Base-by-base conservation (phyloP, 1,140 invertebrate species). In the Drosophila malerkotliana region DNA sequence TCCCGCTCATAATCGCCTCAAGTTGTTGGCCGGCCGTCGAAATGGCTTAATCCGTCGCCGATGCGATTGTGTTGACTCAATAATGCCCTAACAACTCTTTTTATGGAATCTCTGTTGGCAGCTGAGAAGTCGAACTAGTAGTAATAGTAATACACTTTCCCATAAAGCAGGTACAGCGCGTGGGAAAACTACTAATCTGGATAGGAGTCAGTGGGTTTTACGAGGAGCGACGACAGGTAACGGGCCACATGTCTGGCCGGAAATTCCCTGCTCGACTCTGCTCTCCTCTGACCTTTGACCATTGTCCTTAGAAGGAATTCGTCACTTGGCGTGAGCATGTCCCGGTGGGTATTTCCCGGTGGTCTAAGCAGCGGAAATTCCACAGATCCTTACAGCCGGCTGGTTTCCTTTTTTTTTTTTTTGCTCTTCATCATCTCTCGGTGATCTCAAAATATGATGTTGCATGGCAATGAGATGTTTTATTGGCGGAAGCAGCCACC, bases 1-100 rank as follows among this genome's bases (percentile, higher is more conserved):
- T 77, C 69, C 66, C 74, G 79, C 67, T 84, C 64, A 82, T 83
- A 83, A 79, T 83, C 80, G 80, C 79, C 67, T 82, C 57, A 77
- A 72, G 79, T 72, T 81, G 76, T 79, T 71, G 62, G 76, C 45
- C 15, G 68, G 55, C 41, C 71, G 28, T 44, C 59, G 66, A 79
- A 79, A 79, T 79, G 55, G 77, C 77, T 79, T 74, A 74, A 79
- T 74, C 77, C 57, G 56, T 28, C 37, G 41, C 26, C 62, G 64
- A 37, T 47, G 59, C 49, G 49, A 54, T 57, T 67, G 48, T 72
- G 67, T 76, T 69, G 72, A 58, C 59, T 80, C 62, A 69, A 69
- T 69, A 69, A 49, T 56, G 26, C 63, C 49, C 49, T 69, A 69
- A 55, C 66, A 69, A 75, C 75, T 68, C 71, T 55, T 78, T 37